These are phyloP conservation scores for Venustoraphidia nigricollis DNA, from an alignment of 2,888 invertebrate species.

Conservation along the genomic window DNA sequence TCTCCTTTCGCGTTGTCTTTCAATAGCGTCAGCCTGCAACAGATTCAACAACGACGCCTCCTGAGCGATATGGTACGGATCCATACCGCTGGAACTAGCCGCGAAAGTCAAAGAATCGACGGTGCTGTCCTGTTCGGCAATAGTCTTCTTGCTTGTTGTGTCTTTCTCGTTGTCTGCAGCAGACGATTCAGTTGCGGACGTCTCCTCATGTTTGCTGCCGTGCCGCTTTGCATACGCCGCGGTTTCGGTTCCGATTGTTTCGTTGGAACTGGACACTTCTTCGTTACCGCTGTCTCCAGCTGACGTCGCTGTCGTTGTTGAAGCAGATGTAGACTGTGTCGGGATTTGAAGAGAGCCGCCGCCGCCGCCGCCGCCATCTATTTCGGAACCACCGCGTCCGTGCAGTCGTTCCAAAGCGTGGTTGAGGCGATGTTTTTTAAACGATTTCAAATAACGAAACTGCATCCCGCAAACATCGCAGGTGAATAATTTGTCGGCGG, in stretches of 20 bases:
- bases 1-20: constrained; percentile 52
- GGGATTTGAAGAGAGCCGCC: neutral
- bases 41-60: constrained; percentile 48
- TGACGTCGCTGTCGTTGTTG: constrained; percentile 6
- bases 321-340: constrained; percentile 5
- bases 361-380: constrained; percentile 10
- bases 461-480: constrained; percentile 89
- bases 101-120: constrained; percentile 46
- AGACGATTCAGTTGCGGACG: constrained; percentile 21
- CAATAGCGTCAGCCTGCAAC: constrained; percentile 42
- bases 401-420: constrained; percentile 73
- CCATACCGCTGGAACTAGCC: constrained; percentile 19
- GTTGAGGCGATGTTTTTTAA: constrained; percentile 78
- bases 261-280: constrained; percentile 31
- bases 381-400: constrained; percentile 37
- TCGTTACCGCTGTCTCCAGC: constrained; percentile 32
- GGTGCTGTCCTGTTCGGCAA: constrained; percentile 52
- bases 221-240: constrained; percentile 20
- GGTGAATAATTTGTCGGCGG: constrained; percentile 79
- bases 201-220: constrained; percentile 19
- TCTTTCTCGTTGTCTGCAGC: constrained; percentile 18
- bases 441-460: constrained; percentile 76
- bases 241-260: constrained; percentile 30
- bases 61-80: constrained; percentile 33
- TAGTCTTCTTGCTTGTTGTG: constrained; percentile 25